Evolutionary conservation across 2,113 vertebrate genomes (phyloP), one percentile per base, ranked within the genome.

Genomic region (Natator depressus): DNA sequence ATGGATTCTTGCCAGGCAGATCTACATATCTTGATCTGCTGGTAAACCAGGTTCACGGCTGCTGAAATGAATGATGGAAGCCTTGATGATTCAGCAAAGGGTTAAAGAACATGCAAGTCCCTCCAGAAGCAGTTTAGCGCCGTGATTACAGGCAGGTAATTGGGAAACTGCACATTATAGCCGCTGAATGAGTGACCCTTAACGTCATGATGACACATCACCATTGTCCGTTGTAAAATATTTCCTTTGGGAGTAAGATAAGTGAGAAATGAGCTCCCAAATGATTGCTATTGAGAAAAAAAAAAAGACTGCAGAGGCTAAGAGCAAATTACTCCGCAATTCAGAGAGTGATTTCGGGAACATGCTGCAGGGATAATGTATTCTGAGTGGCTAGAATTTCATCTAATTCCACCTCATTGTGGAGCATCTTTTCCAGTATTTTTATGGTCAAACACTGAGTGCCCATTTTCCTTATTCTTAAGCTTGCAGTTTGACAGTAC

Each of bases 331-430:
- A 95, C 96, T 95, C 89, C 3, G 89, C 97, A 97, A 97, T 98
- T 97, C 96, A 97, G 93, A 35, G 82, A 92, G 92, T 81, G 93
- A 97, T 97, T 98, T 97, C 94, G 89, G 85, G 96, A 96, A 93
- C 96, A 89, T 85, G 97, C 97, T 96, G 96, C 94, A 95, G 96
- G 96, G 97, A 98, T 97, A 98, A 98, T 97, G 96, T 97, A 97
- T 97, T 98, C 97, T 88, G 96, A 97, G 97, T 97, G 97, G 97
- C 97, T 93, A 95, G 97, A 97, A 97, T 97, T 97, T 97, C 95
- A 93, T 95, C 97, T 98, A 97, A 97, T 98, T 96, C 94, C 93
- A 96, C 95, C 96, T 94, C 94, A 96, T 95, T 97, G 95, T 97
- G 88, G 94, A 98, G 96, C 95, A 89, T 94, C 93, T 96, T 96